Evolutionary conservation across 2,888 invertebrate species (phyloP).

Genomic region (Caenorhabditis uteleia): DNA sequence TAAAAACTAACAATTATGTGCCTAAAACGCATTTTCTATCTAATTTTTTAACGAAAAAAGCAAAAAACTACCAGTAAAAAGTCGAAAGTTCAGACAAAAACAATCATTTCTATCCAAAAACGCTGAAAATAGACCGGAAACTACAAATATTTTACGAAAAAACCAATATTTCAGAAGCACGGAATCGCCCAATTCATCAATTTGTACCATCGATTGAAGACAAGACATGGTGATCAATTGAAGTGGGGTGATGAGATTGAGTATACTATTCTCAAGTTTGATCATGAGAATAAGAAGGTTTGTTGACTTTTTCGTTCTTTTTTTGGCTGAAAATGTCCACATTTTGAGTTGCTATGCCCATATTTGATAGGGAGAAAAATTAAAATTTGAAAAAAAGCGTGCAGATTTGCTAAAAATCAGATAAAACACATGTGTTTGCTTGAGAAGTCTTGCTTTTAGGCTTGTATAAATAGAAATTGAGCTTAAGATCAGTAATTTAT

Average conservation of each 20-base stretch:
- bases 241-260: slow-evolving; percentile 99
- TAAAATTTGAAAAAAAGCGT: background rate
- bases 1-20: no score
- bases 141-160: background rate
- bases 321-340: no score
- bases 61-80: background rate
- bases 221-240: slow-evolving; percentile 84
- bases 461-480: no score
- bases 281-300: slow-evolving; percentile 79
- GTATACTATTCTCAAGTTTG: slow-evolving; percentile 92
- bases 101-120: no score
- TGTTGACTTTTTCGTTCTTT: background rate
- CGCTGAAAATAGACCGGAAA: no score
- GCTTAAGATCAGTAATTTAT: no score
- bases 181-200: slow-evolving; percentile 95
- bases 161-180: slow-evolving; percentile 76
- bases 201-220: slow-evolving; percentile 85
- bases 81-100: no score
- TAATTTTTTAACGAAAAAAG: background rate
- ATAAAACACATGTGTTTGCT: no score
- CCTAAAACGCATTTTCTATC: no score
- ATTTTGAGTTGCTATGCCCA: background rate
- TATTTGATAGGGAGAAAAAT: background rate
- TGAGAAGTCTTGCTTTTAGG: no score
- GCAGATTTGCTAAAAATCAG: background rate